Base-by-base conservation (phyloP, 2,113 vertebrate species). In the Hippolais icterina region DNA sequence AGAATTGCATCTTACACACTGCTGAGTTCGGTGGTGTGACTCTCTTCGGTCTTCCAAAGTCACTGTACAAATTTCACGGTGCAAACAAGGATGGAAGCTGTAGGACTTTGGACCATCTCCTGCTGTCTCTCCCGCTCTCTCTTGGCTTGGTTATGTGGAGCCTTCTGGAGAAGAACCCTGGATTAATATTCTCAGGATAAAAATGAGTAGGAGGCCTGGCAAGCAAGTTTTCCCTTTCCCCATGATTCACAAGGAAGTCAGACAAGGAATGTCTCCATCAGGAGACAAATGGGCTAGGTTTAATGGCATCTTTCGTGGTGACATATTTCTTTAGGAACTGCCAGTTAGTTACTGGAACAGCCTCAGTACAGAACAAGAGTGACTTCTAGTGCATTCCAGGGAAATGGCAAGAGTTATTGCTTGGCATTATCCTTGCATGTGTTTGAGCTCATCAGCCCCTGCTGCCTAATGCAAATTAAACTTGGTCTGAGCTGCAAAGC, bases 381-480 rank as follows among this genome's bases (percentile, higher is more conserved):
- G 88, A 96, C 92, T 97, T 89, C 87, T 96, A 97, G 83, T 28
- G 79, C 65, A 69, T 33, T 20, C 41, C 81, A 77, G 59, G 66
- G 47, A 80, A 25, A 69, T 44, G 59, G n/a, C 63, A 76, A 61
- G 37, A 28, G 15, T 69, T 81, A 13, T 18, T 75, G 70, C 60
- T 78, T 71, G 82, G 68, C 44, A 49, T 28, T 66, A 41, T 75
- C 53, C 54, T n/a, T 69, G 19, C 56, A 6, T 47, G 41, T 31
- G 15, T 60, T 83, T 64, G 66, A 47, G 52, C 47, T 39, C 56
- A 53, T 69, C 75, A 66, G 44, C 13, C 46, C 25, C 9, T 12
- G 70, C 72, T 27, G 68, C 33, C n/a, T 83, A 14, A 57, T 18
- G n/a, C 59, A 77, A 61, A 61, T 61, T 8, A 35, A 29, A 27